Base-by-base conservation (phyloP, 2,113 vertebrate genomes). In the Eptesicus fuscus region DNA sequence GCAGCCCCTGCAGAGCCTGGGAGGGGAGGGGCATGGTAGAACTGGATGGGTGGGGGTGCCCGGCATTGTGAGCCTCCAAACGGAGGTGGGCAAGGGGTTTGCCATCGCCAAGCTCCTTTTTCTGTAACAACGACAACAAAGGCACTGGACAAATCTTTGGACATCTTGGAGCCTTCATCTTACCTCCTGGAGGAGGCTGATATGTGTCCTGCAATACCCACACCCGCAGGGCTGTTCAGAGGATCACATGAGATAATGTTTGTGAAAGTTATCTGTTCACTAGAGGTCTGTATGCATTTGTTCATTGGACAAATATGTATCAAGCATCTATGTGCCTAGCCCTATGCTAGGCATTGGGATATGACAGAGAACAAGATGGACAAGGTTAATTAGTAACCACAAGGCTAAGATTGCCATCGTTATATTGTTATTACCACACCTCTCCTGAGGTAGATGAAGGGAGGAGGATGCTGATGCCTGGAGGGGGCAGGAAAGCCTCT, bases 291-390 rank as follows among this genome's bases (percentile, higher is more conserved):
- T 71, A 51, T 5, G 49, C 69, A 6, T 61, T 84, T 65, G 35
- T 73, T 91, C 78, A n/a, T 1, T 85, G 49, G 71, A 69, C 65
- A 96, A 95, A 95, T 91, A 93, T 93, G 85, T 93, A 69, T 37
- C 71, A 8, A 83, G 73, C 77, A 84, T 44, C 59, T 80, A 3
- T n/a, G 32, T 70, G 79, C 56, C 69, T 44, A 56, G 61, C 28
- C 73, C 85, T 59, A 1, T 92, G 80, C 61, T 79, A 59, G 73
- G 56, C 13, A 4, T 22, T 59, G 56, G 40, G 35, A 42, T 35
- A 53, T 9, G 56, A 63, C 56, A 35, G 40, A 20, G 18, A 95
- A 59, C 76, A 23, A 80, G 17, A 70, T 25, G n/a, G 77, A 73
- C 44, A 28, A 70, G 12, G 78, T 89, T 86, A 94, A 92, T 95